Base-by-base conservation (phyloP, 2,888 invertebrate genomes). In the Tachina grossa region DNA sequence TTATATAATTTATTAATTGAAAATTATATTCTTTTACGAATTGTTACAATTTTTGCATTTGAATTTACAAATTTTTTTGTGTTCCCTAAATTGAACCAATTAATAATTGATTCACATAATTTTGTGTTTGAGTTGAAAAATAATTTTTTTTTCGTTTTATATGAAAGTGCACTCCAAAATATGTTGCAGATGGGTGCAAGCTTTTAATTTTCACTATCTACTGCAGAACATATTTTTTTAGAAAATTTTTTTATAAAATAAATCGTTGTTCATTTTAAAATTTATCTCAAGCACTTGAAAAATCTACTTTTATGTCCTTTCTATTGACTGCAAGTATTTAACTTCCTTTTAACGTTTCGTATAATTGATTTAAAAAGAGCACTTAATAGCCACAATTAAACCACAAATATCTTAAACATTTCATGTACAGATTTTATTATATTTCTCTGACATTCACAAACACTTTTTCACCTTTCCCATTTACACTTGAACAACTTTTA, bases 361-460 rank as follows among this genome's bases (percentile, higher is more conserved):
- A 53, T 79, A 85, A 85, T 85, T 85, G 85, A 82, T 85, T 85
- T 82, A 69, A 82, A 71, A 82, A 75, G 53, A 59, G 68, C 53
- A 82, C 85, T 82, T 85, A 85, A 85, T 82, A 78, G 85, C 78
- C 51, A 68, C 75, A 85, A 85, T 85, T 82, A 85, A 85, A 85
- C 74, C 78, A 51, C 74, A 74, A 85, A 81, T 85, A 85, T 74
- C 84, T 74, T 82, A 9, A 65, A 51, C 68, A 78, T 71, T 85
- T 69, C 63, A 61, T 76, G 71, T 16, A 41, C 53, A 76, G 69
- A 76, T 69, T 82, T 81, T 14, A 2, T 39, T 47, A 63, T 68
- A 19, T 19, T 55, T 51, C 53, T 10, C 53, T 53, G 1, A 9
- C 19, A 59, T 51, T 51, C 55, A 31, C 31, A n/a, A 66, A 3